phyloP scores from a whole-genome alignment of 2,797 vertebrate genomes.

The Australoheros facetus region DNA sequence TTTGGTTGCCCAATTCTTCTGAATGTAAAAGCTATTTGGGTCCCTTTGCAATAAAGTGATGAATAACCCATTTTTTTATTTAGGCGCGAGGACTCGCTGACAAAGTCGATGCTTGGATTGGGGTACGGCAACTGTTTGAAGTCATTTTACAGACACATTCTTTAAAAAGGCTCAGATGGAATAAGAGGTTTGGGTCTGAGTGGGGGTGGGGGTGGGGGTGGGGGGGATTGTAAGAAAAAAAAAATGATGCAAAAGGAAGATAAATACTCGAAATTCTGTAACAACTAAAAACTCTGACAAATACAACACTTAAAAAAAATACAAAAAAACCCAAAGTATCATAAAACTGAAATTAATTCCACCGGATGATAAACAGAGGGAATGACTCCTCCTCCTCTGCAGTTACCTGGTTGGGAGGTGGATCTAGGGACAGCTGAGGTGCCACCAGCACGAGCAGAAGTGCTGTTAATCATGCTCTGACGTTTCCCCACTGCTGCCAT shows the following conservation, averaged over 20 bases:
- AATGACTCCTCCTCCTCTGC: conserved; percentile 30
- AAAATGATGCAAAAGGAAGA: not conserved
- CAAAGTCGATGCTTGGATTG: not conserved
- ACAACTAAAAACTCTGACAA: not conserved
- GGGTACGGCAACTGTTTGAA: not conserved
- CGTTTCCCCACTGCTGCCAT: conserved; percentile 82
- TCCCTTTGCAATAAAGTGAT: too few species aligned
- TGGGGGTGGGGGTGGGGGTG: too few species aligned
- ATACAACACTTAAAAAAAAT: not conserved
- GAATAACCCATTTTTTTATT: too few species aligned
- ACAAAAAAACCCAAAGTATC: not conserved
- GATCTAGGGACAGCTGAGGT: conserved; percentile 81
- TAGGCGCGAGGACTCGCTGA: too few species aligned
- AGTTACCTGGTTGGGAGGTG: conserved; percentile 81
- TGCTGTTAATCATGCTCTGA: conserved; percentile 71
- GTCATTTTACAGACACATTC: not conserved
- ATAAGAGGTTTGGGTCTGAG: too few species aligned
- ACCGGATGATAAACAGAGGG: not conserved
- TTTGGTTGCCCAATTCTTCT: not conserved
- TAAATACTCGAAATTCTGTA: not conserved
- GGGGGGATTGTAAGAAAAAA: too few species aligned
- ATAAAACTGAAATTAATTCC: not conserved
- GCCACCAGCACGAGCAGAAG: conserved; percentile 38
- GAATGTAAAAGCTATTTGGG: too few species aligned
- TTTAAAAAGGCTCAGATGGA: too few species aligned